Evolutionary conservation across 2,797 vertebrate genomes (phyloP), one percentile per base, ranked within the genome.

Genomic region (Hephaestus fuliginosus): DNA sequence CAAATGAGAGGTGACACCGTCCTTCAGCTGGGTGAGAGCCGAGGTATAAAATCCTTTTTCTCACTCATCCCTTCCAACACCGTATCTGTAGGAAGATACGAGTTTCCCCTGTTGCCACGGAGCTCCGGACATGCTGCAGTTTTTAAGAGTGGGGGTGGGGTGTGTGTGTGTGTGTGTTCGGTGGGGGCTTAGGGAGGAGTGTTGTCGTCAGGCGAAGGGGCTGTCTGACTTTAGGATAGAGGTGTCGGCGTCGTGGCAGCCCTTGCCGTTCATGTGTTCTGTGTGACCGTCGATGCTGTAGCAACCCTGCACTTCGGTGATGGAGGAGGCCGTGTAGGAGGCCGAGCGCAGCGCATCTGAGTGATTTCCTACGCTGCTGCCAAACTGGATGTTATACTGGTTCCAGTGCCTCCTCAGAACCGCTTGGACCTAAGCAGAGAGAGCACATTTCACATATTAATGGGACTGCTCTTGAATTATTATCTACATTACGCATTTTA

Each of bases 361-460:
- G 89, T 99, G 97, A 83, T 96, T 91, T 39, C 93, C 94, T 64
- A 98, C 94, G 73, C 97, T 96, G 94, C 96, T 97, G 79, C 97
- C 97, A 53, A 98, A 98, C 85, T 99, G 98, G 82, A 98, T 97
- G 51, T 95, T 93, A 83, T 98, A 97, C 92, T 99, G 98, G 88
- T 97, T 98, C 97, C 97, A 99, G 88, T 99, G 96, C 69, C 98
- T 94, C 86, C 97, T 93, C 86, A 99, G 82, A 66, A 99, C 96
- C 0, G 96, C 95, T 86, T 99, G 98, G 61, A 99, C 98, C 98
- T 99, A 18, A 41, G 0, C 70, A 43, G 12, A 86, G 17, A 58
- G 53, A 82, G 12, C 30, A 64, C 56, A 83, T 20, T 39, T 51
- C 9, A 56, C 4, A 63, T 55, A 22, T 76, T 57, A 55, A 41